Percentiles rank a stretch among this genome's conserved stretches.
Evolutionary conservation across 1,140 invertebrate species (phyloP).

Genomic region (Drosophila cardini): DNA sequence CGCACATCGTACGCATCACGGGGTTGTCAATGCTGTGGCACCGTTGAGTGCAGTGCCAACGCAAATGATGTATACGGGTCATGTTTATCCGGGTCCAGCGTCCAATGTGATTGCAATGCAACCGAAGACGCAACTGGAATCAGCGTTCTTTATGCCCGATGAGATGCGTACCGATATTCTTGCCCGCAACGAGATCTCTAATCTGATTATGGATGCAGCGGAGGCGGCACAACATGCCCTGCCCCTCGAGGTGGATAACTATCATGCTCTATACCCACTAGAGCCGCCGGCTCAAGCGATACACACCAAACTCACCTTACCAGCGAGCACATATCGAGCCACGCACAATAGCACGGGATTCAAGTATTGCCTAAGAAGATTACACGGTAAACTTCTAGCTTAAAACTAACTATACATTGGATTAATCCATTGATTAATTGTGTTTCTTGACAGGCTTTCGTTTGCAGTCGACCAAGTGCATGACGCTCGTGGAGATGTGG

Average conservation of each 20-base stretch:
- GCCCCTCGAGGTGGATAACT: constrained; percentile 94
- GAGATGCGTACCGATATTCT: constrained; percentile 91
- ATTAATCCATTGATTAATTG: constrained; percentile 2
- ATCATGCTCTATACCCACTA: constrained; percentile 94
- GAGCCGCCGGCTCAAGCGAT: constrained; percentile 90
- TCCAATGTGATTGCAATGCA: constrained; percentile 85
- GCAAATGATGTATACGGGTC: constrained; percentile 71
- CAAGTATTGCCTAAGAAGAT: constrained; percentile 93
- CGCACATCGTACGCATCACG: constrained; percentile 66
- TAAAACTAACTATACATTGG: not conserved
- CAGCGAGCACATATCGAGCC: constrained; percentile 96
- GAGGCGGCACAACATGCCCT: constrained; percentile 87
- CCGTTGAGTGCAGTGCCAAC: constrained; percentile 60
- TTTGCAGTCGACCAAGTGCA: constrained; percentile 93
- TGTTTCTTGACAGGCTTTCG: constrained; percentile 86
- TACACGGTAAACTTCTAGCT: constrained; percentile 87
- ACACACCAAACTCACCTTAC: constrained; percentile 89
- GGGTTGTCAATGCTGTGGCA: constrained; percentile 58
- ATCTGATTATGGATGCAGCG: constrained; percentile 89
- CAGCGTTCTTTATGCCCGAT: constrained; percentile 91
- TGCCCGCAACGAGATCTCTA: constrained; percentile 89
- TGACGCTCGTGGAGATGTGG: constrained; percentile 95
- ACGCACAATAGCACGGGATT: constrained; percentile 94
- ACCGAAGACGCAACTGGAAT: constrained; percentile 86
- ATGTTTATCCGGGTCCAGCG: constrained; percentile 84